Evolutionary conservation across 1,140 invertebrate genomes (phyloP).

Genomic region (Stegodyphus dumicola): DNA sequence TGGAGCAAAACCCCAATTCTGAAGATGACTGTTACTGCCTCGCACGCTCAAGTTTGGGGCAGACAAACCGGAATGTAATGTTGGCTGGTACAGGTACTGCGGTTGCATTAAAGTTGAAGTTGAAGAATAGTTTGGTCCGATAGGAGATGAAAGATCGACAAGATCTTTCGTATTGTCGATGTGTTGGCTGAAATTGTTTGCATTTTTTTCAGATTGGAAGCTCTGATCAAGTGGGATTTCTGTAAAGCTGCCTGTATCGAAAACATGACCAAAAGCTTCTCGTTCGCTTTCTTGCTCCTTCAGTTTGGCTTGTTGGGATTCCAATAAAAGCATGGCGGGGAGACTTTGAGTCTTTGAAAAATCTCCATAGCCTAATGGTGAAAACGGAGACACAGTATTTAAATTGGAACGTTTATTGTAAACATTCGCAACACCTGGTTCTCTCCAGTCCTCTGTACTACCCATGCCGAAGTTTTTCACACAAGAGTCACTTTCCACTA

Average conservation of each 20-base stretch:
- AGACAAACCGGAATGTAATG: constrained; percentile 24
- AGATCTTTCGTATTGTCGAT: constrained; percentile 16
- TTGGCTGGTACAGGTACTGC: constrained; percentile 17
- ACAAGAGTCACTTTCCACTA: constrained; percentile 18
- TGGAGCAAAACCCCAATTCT: constrained; percentile 35
- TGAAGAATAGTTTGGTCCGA: constrained; percentile 3
- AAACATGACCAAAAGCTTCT: constrained; percentile 14
- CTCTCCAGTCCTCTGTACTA: constrained; percentile 54
- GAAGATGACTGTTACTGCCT: not conserved
- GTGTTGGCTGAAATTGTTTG: not conserved
- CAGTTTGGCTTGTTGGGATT: constrained; percentile 11
- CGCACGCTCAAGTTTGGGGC: constrained; percentile 26
- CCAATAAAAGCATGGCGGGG: constrained; percentile 34
- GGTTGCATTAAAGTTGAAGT: constrained; percentile 48
- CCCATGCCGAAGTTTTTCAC: constrained; percentile 56
- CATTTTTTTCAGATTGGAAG: constrained; percentile 5
- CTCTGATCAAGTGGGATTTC: constrained; percentile 38
- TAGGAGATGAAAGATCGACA: constrained; percentile 10
- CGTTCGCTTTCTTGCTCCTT: constrained; percentile 25
- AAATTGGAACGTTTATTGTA: constrained; percentile 54
- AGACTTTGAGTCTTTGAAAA: constrained; percentile 59
- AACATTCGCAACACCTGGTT: constrained; percentile 30
- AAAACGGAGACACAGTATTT: constrained; percentile 25
- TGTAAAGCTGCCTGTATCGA: constrained; percentile 42
- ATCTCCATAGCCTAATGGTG: constrained; percentile 42